Conservation (phyloP, 2,113 vertebrate species). For the Uropsilus gracilis region DNA sequence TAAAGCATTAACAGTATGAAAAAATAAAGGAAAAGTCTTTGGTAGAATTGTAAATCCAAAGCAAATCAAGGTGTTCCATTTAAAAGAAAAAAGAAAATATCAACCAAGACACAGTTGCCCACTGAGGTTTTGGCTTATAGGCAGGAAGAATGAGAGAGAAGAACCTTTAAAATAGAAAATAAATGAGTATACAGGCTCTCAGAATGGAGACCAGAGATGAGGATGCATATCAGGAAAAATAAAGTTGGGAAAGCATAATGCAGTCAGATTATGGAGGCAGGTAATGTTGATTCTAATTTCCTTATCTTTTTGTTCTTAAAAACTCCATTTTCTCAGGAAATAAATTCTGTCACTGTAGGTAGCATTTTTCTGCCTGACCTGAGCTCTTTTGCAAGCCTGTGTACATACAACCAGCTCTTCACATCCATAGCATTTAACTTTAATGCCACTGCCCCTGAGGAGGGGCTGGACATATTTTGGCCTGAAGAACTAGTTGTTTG, state of each 20-base stretch:
- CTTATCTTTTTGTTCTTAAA: constrained; percentile 68
- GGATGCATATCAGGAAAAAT: background rate
- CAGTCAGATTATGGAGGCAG: background rate
- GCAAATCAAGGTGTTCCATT: background rate
- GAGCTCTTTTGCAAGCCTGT: constrained; percentile 78
- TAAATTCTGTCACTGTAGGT: constrained; percentile 67
- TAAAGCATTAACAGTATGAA: background rate
- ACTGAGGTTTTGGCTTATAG: background rate
- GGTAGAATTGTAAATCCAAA: background rate
- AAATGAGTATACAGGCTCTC: background rate
- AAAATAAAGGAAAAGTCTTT: background rate
- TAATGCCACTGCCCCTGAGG: constrained; percentile 81
- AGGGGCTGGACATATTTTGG: constrained; percentile 80
- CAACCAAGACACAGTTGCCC: background rate
- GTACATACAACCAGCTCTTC: constrained; percentile 73
- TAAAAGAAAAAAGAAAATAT: background rate
- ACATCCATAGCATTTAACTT: constrained; percentile 86
- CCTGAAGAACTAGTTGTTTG: constrained; percentile 80
- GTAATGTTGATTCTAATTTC: background rate
- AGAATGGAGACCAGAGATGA: background rate
- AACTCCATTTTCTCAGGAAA: constrained; percentile 76
- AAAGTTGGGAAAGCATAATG: background rate
- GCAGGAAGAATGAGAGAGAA: background rate
- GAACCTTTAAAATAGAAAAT: background rate
- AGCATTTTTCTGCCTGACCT: constrained; percentile 61